Base-by-base conservation (phyloP, 2,888 invertebrate genomes). In the Drosophila mayaguana region DNA sequence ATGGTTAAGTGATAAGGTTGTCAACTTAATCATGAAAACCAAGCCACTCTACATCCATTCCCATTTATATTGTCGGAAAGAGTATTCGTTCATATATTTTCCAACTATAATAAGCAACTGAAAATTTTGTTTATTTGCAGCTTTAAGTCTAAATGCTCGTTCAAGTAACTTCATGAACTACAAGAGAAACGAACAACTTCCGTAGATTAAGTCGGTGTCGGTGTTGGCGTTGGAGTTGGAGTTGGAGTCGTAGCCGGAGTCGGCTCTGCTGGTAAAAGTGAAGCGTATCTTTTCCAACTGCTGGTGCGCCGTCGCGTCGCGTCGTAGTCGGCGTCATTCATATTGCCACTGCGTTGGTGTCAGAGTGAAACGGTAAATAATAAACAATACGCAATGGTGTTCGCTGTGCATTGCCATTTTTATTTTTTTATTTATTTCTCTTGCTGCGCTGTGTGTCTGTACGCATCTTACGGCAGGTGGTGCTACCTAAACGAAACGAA, bases 291-390 rank as follows among this genome's bases (percentile, higher is more conserved):
- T 56, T 54, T 63, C 48, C 51, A 63, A 53, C 50, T 46, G 51
- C 42, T 50, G 22, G 46, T 18, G 34, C 12, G 16, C 8, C 34
- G 34, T 25, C 22, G 25, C 16, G 22, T 46, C 46, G 34, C 20
- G 32, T 18, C 32, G 50, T 9, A 40, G 51, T 18, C 50, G 46
- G 25, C 43, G 50, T 66, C 59, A 74, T 63, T 69, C 61, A 53
- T 70, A 68, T 50, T 61, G 60, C 68, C 60, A 60, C 72, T 73
- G 72, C 48, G 70, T 66, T 80, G 69, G 76, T 84, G 73, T 75
- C 78, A 77, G 83, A 85, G 70, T 74, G 74, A 78, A 81, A 80
- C 71, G 60, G 74, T 75, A 88, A 88, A 87, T 85, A 84, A 80
- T 81, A 87, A 85, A 80, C 75, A 85, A 76, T 80, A 75, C 71